Base-by-base conservation (phyloP, 2,113 vertebrate genomes). In the Dipodomys stephensi region DNA sequence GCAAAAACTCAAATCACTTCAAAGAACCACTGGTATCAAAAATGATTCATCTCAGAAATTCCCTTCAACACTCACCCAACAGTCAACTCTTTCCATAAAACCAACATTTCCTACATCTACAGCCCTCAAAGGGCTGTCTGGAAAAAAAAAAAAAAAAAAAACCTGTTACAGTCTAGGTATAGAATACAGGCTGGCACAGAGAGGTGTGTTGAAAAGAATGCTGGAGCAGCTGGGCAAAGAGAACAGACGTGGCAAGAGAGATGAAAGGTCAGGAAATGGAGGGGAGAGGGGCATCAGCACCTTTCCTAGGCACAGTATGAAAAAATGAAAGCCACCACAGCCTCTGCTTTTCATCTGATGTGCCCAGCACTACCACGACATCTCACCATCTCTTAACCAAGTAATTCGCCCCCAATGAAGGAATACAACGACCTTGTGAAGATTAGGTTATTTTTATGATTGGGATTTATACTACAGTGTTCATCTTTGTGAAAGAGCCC, bases 1-100 rank as follows among this genome's bases (percentile, higher is more conserved):
- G 12, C 65, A 78, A 49, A 95, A 94, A 95, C 87, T 88, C 9
- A 89, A 97, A 35, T 76, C 8, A 97, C 78, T 96, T 94, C 77
- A 77, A 35, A 20, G 12, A 80, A 90, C 92, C 91, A 87, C 62
- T 73, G 2, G 44, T 57, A 92, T 92, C 39, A 85, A 94, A 74
- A 96, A 71, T 96, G 57, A 46, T 22, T 67, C 96, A 74, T 4
- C 53, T 57, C 90, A 96, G 68, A 95, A 7, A 13, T 0, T 53
- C 84, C 69, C 72, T 57, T 30, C 72, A 53, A 76, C 8, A 82
- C 19, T 87, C 22, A 39, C 22, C 57, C 72, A 93, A 89, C 44
- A 12, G n/a, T 77, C 84, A 81, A 93, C 76, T 8, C 35, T 49
- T 44, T 96, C 35, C 92, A 90, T 78, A 92, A 46, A 53, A 81